Conservation (phyloP, 2,888 invertebrate species). For the Caenorhabditis afra region DNA sequence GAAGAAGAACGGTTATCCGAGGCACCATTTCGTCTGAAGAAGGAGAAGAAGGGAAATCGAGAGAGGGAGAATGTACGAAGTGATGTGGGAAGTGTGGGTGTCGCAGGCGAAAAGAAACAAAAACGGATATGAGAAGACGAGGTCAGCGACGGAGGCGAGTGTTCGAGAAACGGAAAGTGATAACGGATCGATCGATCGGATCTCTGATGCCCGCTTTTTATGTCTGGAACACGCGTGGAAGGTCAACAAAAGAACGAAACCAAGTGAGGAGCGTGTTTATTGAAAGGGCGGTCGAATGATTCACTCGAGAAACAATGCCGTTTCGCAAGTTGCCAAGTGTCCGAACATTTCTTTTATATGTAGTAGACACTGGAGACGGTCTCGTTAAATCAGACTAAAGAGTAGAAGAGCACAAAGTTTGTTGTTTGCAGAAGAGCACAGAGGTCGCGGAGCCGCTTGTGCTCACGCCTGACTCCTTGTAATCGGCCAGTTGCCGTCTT, state of each 20-base stretch:
- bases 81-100: not conserved
- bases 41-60: not conserved
- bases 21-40: slow-evolving; percentile 26
- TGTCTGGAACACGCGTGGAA: not conserved
- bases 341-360: not conserved
- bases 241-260: slow-evolving; percentile 20
- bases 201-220: not conserved
- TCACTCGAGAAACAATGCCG: slow-evolving; percentile 7
- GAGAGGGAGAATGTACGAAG: slow-evolving; percentile 1
- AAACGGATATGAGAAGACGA: slow-evolving; percentile 49
- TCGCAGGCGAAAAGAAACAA: slow-evolving; percentile 38
- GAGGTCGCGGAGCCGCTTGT: not conserved
- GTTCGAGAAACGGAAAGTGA: slow-evolving; percentile 48
- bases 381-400: too few species aligned
- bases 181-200: slow-evolving; percentile 44
- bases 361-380: too few species aligned
- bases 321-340: not conserved
- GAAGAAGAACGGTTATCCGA: slow-evolving; percentile 22
- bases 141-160: slow-evolving; percentile 38
- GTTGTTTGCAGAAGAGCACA: not conserved
- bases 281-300: slow-evolving; percentile 29
- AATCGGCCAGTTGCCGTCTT: slow-evolving; percentile 2
- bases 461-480: not conserved
- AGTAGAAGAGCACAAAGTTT: too few species aligned
- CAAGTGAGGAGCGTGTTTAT: slow-evolving; percentile 51